Evolutionary conservation across 2,797 vertebrate genomes (phyloP), one percentile per base, ranked within the genome.

Genomic region (Pseudochaenichthys georgianus): DNA sequence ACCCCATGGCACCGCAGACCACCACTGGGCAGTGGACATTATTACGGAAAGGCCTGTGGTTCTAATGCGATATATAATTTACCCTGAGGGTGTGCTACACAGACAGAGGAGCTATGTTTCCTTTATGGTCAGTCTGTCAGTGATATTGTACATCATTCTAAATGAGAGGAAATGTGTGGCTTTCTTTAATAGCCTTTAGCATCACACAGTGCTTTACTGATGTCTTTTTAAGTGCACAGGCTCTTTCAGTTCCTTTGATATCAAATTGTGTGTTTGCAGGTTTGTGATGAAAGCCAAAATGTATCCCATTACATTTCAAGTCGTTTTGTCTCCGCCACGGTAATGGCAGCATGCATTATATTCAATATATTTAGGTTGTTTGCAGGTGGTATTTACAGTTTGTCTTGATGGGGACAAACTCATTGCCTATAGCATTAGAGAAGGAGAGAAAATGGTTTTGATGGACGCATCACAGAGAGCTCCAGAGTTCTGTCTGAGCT

Each of bases 1-100:
- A 85, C 83, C 89, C 82, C 79, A 53, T 72, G 86, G 86, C 89
- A 71, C 76, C 85, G 19, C 76, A 70, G 80, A 86, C 85, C 88
- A 89, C 90, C 87, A 87, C 83, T 87, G 86, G 87, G 86, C 77
- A 82, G 64, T 61, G 84, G 82, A 90, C 87, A 83, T 90, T 89
- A 84, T 78, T 86, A 86, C 79, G 74, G 83, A 77, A 82, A 53
- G 50, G 81, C 86, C 88, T 70, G 79, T 63, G 86, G 85, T 83
- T 91, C 76, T 84, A 77, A 68, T 87, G 85, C 85, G 82, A 88
- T 83, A 81, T 81, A 87, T 77, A 83, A 81, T 89, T 86, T 90
- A 87, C 81, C 88, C 82, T 43, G 75, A 69, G 82, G 84, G 85
- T 78, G 75, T 67, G 75, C 77, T 66, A 38, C 77, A 72, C 66